A percentile compares a stretch with the other conserved stretches of the same genome.
Evolutionary conservation across 2,113 vertebrate genomes (phyloP).

Genomic region (Saccopteryx bilineata): DNA sequence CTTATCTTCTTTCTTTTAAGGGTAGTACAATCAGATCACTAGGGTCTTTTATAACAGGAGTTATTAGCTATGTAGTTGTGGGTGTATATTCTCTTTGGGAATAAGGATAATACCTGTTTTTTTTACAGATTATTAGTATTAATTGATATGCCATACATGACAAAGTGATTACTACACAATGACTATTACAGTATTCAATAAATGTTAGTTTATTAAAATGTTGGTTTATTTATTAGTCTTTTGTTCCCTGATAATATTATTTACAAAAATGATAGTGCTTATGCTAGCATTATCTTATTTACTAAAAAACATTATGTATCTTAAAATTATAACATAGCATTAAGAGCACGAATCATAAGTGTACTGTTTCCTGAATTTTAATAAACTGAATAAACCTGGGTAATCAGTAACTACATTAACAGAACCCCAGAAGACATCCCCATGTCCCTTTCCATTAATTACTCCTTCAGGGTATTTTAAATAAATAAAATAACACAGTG

Average conservation of each 20-base stretch:
- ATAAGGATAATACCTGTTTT: neutral
- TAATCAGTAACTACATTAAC: neutral
- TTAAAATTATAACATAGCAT: neutral
- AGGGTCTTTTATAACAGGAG: neutral
- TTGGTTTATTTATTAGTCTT: neutral
- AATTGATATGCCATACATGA: neutral
- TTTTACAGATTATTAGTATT: conserved; percentile 6
- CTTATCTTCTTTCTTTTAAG: conserved; percentile 6
- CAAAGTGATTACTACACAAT: neutral
- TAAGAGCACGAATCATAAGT: neutral
- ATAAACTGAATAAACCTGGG: neutral
- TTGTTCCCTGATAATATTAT: neutral
- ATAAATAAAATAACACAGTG: neutral
- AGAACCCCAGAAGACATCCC: neutral
- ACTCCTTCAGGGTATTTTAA: neutral
- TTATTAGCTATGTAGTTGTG: neutral
- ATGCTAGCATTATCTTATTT: neutral
- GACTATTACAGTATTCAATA: neutral
- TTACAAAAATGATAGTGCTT: neutral
- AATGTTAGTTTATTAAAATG: neutral
- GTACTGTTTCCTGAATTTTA: neutral
- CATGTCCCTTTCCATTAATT: neutral
- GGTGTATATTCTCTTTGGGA: neutral
- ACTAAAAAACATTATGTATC: neutral
- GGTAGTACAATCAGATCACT: neutral